These are phyloP conservation scores for Pantherophis alleghaniensis DNA, from an alignment of 2,797 vertebrate genomes.

Conservation along the genomic window DNA sequence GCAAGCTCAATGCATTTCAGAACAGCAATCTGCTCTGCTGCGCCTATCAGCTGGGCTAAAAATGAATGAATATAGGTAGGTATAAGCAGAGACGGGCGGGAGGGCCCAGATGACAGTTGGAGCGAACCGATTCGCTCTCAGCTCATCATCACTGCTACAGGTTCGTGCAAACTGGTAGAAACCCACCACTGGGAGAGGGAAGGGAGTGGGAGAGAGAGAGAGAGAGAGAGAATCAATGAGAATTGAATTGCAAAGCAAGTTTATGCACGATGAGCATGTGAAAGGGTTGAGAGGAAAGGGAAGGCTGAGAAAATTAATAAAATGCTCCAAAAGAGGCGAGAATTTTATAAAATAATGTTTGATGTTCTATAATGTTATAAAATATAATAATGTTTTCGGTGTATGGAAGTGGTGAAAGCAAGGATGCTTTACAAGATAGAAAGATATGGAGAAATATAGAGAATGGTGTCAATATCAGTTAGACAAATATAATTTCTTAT, in stretches of 20 bases:
- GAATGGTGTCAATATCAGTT: neutral
- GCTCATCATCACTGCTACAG: too few relatives aligned
- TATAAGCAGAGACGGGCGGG: too few relatives aligned
- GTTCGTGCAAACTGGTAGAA: too few relatives aligned
- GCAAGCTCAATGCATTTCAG: too few relatives aligned
- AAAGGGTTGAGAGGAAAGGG: neutral
- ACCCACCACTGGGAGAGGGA: too few relatives aligned
- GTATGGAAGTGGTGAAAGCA: neutral
- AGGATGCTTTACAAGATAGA: neutral
- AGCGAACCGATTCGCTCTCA: too few relatives aligned
- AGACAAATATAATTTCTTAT: neutral
- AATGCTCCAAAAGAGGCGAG: neutral
- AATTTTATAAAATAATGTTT: neutral
- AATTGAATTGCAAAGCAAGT: neutral
- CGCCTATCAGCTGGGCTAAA: too few relatives aligned
- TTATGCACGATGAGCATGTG: neutral
- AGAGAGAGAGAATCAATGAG: neutral
- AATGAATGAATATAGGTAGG: too few relatives aligned
- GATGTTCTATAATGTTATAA: neutral
- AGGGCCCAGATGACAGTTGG: too few relatives aligned
- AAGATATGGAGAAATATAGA: neutral
- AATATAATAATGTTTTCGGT: too few relatives aligned
- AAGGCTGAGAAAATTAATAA: neutral
- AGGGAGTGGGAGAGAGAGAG: too few relatives aligned
- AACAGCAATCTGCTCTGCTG: too few relatives aligned